phyloP scores from a whole-genome alignment of 2,888 invertebrate genomes.

The Peribatodes rhomboidaria region DNA sequence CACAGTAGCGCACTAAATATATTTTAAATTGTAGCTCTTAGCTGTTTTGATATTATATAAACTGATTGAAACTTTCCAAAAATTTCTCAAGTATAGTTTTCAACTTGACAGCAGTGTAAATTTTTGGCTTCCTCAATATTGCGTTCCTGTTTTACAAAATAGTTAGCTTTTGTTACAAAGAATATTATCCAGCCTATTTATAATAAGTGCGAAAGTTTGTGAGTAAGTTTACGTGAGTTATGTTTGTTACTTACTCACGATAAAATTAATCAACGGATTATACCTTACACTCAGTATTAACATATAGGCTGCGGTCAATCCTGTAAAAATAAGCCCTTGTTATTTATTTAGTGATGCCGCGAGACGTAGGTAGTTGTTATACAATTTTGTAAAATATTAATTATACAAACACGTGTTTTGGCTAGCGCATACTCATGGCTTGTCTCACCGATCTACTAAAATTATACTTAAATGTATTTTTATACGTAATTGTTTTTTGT shows the following conservation, averaged over 20 bases:
- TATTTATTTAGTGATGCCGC: too few relatives aligned
- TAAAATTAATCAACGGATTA: too few relatives aligned
- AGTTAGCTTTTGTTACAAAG: conserved; percentile 1
- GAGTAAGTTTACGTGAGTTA: too few relatives aligned
- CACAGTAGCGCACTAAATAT: background rate
- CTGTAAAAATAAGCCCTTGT: too few relatives aligned
- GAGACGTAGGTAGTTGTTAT: background rate
- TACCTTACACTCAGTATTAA: too few relatives aligned
- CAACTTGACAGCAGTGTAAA: background rate
- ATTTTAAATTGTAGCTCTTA: background rate
- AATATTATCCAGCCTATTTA: background rate
- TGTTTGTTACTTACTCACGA: too few relatives aligned
- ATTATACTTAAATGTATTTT: conserved; percentile 49
- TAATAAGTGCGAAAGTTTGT: too few relatives aligned
- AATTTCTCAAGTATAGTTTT: background rate
- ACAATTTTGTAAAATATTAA: conserved; percentile 6
- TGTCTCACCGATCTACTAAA: conserved; percentile 34
- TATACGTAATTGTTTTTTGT: conserved; percentile 45
- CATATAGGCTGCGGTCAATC: too few relatives aligned
- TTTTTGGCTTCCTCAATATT: conserved; percentile 38
- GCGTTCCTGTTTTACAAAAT: conserved; percentile 41
- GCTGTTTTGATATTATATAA: background rate
- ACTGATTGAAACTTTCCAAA: background rate
- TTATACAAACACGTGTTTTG: conserved; percentile 20
- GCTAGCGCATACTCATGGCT: conserved; percentile 40